Conservation (phyloP, 2,888 invertebrate genomes). For the Caenorhabditis sinica region DNA sequence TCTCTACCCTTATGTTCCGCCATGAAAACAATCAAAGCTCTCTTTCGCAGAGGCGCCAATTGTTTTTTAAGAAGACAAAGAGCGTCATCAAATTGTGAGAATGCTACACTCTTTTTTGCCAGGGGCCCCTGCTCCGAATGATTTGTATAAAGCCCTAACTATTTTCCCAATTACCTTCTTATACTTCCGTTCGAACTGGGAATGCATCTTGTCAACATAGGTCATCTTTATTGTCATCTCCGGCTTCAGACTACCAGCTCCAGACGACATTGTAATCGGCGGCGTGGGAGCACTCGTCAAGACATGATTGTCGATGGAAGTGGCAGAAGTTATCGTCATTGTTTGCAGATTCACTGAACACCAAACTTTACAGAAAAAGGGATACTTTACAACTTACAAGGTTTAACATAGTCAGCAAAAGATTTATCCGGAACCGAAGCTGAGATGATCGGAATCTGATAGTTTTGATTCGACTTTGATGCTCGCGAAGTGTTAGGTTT, state of each 20-base stretch:
- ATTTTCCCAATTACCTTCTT: constrained; percentile 71
- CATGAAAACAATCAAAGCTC: constrained; percentile 25
- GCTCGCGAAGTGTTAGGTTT: not conserved
- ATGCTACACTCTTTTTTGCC: not conserved
- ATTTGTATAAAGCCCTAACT: too few relatives aligned
- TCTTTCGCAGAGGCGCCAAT: not conserved
- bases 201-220: constrained; percentile 68
- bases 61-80: not conserved
- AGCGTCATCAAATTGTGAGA: constrained; percentile 8
- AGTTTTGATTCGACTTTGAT: constrained; percentile 27
- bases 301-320: constrained; percentile 52
- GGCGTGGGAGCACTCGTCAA: constrained; percentile 49
- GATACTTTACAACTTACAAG: constrained; percentile 22
- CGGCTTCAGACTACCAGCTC: constrained; percentile 34
- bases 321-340: constrained; percentile 60
- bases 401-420: constrained; percentile 34
- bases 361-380: not conserved
- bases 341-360: constrained; percentile 48
- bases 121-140: not conserved
- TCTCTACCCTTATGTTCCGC: constrained; percentile 1
- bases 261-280: constrained; percentile 19
- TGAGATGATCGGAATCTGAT: constrained; percentile 35
- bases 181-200: constrained; percentile 67
- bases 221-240: constrained; percentile 57
- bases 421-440: constrained; percentile 67